A percentile compares a stretch with the other conserved stretches of the same genome.
These are phyloP conservation scores for Eclectus roratus DNA, from an alignment of 2,113 vertebrate species.

Conservation along the genomic window DNA sequence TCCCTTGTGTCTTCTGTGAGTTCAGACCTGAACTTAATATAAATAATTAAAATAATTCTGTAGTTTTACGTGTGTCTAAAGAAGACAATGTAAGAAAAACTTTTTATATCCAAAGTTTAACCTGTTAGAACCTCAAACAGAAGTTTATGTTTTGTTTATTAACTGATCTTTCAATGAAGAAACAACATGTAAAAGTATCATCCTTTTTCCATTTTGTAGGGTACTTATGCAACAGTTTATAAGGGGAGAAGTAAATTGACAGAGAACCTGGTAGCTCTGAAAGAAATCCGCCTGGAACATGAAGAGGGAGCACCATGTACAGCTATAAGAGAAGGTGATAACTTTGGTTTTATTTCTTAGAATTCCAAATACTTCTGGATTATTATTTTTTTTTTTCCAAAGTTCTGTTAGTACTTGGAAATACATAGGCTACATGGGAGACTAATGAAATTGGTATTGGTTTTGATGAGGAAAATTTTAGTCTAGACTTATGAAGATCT, in stretches of 20 bases:
- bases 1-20: neutral
- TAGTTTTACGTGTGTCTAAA: neutral
- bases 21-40: neutral
- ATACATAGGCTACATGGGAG: neutral
- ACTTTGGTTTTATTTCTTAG: neutral
- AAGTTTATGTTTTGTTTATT: neutral
- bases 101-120: neutral
- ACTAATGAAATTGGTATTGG: neutral
- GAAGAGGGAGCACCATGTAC: slow-evolving; percentile 98
- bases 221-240: slow-evolving; percentile 97
- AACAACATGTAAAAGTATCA: neutral
- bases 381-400: neutral
- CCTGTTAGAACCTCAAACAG: neutral
- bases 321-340: slow-evolving; percentile 94
- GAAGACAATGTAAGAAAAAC: neutral
- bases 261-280: slow-evolving; percentile 96
- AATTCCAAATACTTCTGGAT: neutral
- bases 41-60: neutral
- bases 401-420: neutral
- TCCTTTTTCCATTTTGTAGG: slow-evolving; percentile 71
- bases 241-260: slow-evolving; percentile 98
- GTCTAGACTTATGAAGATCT: neutral
- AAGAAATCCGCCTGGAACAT: slow-evolving; percentile 97
- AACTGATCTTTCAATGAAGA: neutral
- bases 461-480: neutral